Evolutionary conservation across 2,113 vertebrate genomes (phyloP).

Genomic region (Salvator merianae): DNA sequence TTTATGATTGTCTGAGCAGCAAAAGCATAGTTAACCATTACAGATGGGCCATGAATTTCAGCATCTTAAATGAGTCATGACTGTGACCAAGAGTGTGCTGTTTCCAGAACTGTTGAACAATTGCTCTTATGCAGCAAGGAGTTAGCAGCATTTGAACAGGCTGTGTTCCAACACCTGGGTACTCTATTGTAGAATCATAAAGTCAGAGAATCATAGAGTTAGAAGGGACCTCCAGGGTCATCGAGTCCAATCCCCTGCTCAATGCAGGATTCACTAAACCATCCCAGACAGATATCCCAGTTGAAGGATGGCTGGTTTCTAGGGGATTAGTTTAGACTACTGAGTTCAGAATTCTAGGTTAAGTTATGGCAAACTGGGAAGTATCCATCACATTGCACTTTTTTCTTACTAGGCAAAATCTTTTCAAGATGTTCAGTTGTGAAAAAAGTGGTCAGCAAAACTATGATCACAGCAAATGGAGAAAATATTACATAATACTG

Average conservation of each 20-base stretch:
- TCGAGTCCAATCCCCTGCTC: no score
- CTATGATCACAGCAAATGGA: no score
- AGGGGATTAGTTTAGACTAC: background rate
- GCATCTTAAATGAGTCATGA: background rate
- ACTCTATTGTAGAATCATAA: background rate
- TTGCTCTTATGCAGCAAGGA: background rate
- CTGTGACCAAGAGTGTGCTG: background rate
- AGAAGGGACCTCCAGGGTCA: no score
- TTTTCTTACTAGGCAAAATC: background rate
- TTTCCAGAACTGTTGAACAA: constrained; percentile 24
- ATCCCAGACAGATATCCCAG: no score
- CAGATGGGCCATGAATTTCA: constrained; percentile 9
- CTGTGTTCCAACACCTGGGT: background rate
- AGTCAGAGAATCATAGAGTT: no score
- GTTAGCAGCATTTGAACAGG: background rate
- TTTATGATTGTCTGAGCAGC: constrained; percentile 9
- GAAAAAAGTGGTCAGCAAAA: background rate
- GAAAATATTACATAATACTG: background rate
- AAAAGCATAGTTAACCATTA: constrained; percentile 3
- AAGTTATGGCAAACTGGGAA: background rate
- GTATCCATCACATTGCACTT: background rate
- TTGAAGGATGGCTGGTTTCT: background rate
- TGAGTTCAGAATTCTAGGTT: background rate
- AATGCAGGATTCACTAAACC: no score
- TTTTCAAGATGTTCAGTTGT: constrained; percentile 8